Base-by-base conservation (phyloP, 2,797 vertebrate genomes). In the Synanceia verrucosa region DNA sequence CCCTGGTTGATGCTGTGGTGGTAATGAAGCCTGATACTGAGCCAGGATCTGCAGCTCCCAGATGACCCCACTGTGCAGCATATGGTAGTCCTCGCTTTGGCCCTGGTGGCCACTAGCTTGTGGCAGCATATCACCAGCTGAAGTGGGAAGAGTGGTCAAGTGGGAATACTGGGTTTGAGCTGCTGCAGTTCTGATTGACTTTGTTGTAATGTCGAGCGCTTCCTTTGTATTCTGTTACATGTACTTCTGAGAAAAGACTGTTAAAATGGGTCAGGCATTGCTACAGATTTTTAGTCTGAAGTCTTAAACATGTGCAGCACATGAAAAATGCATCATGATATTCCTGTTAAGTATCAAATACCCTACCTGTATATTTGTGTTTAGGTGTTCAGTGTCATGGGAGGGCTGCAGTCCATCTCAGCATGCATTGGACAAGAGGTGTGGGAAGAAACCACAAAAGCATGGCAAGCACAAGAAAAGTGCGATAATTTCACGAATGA, bases 261-360 rank as follows among this genome's bases (percentile, higher is more conserved):
- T 58, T 72, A 48, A 79, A 79, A 73, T 68, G 44, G 76, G 82
- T 73, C 82, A 69, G 24, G 46, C 50, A 57, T 48, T 29, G 55
- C 37, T 36, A 33, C 4, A 44, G 41, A 60, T 41, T 65, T 62
- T 64, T 31, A 73, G 57, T 69, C 41, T 73, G 19, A 37, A 50
- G 58, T 60, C 37, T 55, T 10, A 34, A 16, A 52, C n/a, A 74
- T 66, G 47, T 50, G 2, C 44, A 10, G 13, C 48, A 24, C 48
- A 37, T 44, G 31, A 58, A 65, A 61, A 53, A 70, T 43, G 10
- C 10, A 47, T 51, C 6, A 28, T 21, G 16, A 44, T 44, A 29
- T 39, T 16, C 53, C n/a, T 47, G 2, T 57, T 53, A 19, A 43
- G 12, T 34, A 21, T 56, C 3, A 56, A 58, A 53, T 52, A 12